These are phyloP conservation scores for Drosophila diplacantha DNA, from an alignment of 2,888 invertebrate genomes.

Conservation along the genomic window DNA sequence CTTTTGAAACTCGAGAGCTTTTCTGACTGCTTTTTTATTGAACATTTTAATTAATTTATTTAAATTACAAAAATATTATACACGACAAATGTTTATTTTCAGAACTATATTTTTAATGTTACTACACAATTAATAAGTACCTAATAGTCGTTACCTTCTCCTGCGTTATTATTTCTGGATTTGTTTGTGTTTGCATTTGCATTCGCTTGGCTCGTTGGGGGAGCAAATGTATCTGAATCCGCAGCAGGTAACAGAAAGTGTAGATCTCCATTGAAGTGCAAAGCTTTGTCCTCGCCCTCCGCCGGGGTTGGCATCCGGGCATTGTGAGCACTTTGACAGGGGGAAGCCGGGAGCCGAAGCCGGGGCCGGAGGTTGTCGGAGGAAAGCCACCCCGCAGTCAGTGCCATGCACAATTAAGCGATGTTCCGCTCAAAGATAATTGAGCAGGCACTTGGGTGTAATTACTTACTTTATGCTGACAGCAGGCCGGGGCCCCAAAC, in stretches of 20 bases:
- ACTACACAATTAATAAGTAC: background rate
- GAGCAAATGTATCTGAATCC: conserved; percentile 13
- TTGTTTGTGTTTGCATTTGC: conserved; percentile 38
- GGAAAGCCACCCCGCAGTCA: conserved; percentile 16
- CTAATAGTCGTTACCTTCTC: background rate
- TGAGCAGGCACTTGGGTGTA: conserved; percentile 76
- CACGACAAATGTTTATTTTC: fast-evolving
- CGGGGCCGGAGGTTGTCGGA: background rate
- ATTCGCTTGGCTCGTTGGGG: conserved; percentile 21
- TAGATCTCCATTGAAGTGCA: conserved; percentile 57
- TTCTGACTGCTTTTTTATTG: background rate
- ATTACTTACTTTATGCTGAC: conserved; percentile 73
- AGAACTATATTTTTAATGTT: background rate
- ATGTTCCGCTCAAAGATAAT: conserved; percentile 71
- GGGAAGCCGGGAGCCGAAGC: background rate
- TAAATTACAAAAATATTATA: background rate
- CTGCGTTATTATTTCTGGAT: background rate
- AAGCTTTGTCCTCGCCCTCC: conserved; percentile 53
- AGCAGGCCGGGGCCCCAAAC: conserved; percentile 34
- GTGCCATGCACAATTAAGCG: conserved; percentile 63
- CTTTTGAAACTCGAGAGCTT: no score
- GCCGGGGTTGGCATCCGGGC: conserved; percentile 10
- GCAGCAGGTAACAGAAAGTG: conserved; percentile 24
- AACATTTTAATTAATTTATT: background rate
- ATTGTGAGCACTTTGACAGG: conserved; percentile 2